phyloP scores from a whole-genome alignment of 2,888 invertebrate genomes.

The Caenorhabditis wallacei region DNA sequence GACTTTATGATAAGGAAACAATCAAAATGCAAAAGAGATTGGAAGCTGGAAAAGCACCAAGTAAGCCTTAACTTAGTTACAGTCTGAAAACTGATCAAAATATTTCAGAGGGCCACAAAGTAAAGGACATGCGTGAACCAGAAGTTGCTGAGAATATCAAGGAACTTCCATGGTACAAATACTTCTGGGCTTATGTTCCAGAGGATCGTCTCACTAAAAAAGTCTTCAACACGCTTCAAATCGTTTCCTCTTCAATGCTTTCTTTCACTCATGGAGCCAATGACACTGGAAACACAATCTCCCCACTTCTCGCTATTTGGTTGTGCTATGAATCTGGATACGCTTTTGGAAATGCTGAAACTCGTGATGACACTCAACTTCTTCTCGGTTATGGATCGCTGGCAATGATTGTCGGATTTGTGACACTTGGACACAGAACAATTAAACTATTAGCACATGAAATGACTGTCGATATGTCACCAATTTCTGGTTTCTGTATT shows the following conservation, averaged over 20 bases:
- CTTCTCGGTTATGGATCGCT: conserved; percentile 72
- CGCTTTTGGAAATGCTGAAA: conserved; percentile 73
- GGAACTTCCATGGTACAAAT: conserved; percentile 75
- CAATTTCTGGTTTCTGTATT: conserved; percentile 78
- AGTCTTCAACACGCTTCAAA: conserved; percentile 89
- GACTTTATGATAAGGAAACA: conserved; percentile 65
- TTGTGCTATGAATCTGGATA: conserved; percentile 74
- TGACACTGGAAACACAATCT: conserved; percentile 81
- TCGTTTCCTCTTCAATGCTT: conserved; percentile 96
- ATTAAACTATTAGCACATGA: conserved; percentile 75
- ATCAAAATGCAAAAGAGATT: conserved; percentile 62
- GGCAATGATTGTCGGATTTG: conserved; percentile 76
- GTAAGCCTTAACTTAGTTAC: conserved; percentile 16
- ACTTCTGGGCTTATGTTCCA: conserved; percentile 69
- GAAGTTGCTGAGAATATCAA: conserved; percentile 64
- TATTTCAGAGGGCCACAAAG: conserved; percentile 60
- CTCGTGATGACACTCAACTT: conserved; percentile 72
- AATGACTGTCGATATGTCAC: conserved; percentile 74
- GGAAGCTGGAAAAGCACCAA: conserved; percentile 65
- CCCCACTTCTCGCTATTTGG: conserved; percentile 78
- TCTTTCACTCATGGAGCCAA: conserved; percentile 99
- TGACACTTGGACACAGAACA: conserved; percentile 75
- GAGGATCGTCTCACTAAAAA: conserved; percentile 73
- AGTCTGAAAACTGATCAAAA: not conserved
- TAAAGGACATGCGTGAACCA: conserved; percentile 69